Percentiles rank a stretch among this genome's conserved stretches.
These are phyloP conservation scores for Aplodontia rufa DNA, from an alignment of 2,113 vertebrate species.

Conservation along the genomic window DNA sequence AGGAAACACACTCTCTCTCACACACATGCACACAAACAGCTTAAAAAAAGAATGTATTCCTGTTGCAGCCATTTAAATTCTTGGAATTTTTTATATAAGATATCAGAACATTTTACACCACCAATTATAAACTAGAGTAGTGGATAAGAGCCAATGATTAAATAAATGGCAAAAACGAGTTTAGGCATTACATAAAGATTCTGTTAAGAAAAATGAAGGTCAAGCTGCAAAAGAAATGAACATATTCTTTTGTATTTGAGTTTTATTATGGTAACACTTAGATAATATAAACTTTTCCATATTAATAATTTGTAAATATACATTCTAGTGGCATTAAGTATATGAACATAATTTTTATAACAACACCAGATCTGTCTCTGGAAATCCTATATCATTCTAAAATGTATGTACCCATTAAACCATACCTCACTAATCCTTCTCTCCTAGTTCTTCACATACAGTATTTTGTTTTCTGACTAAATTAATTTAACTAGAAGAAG, in stretches of 20 bases:
- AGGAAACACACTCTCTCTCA: too few species aligned
- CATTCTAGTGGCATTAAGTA: neutral
- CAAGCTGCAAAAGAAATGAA: constrained; percentile 75
- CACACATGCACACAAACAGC: too few species aligned
- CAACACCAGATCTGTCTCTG: neutral
- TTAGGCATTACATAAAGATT: constrained; percentile 64
- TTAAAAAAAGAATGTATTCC: neutral
- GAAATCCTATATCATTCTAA: neutral
- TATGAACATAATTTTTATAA: neutral
- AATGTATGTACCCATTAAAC: neutral
- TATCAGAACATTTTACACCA: neutral
- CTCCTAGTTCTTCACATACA: neutral
- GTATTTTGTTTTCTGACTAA: neutral
- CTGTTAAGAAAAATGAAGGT: constrained; percentile 76
- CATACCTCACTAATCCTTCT: neutral
- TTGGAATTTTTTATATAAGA: neutral
- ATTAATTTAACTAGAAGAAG: neutral
- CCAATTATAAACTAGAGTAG: neutral
- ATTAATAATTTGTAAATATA: neutral
- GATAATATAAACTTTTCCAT: neutral
- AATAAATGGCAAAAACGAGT: constrained; percentile 51
- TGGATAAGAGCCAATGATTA: constrained; percentile 54
- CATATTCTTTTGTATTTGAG: neutral
- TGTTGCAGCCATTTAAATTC: neutral
- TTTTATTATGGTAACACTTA: neutral